Conservation (phyloP, 1,140 invertebrate species). For the Monomorium pharaonis region DNA sequence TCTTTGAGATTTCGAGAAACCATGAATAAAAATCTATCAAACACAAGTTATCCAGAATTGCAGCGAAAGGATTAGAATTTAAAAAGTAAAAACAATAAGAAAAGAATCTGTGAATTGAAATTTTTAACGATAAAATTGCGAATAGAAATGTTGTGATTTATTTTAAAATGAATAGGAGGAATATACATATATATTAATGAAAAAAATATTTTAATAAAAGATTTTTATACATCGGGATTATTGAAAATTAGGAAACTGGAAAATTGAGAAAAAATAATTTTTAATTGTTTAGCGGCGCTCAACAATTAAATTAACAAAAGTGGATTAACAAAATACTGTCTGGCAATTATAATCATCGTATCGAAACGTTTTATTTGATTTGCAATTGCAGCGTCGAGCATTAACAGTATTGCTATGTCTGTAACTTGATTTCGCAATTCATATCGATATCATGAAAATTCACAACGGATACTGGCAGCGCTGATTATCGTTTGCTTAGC, state of each 20-base stretch:
- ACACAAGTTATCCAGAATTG: too few relatives aligned
- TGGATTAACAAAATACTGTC: slow-evolving; percentile 24
- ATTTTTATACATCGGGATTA: neutral
- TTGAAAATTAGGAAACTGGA: neutral
- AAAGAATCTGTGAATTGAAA: neutral
- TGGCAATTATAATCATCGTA: slow-evolving; percentile 27
- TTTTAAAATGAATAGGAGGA: neutral
- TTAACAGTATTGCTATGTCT: neutral
- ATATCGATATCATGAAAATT: slow-evolving; percentile 49
- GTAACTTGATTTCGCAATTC: slow-evolving; percentile 32
- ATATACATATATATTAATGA: neutral
- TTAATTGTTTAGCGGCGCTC: neutral
- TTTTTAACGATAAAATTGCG: too few relatives aligned
- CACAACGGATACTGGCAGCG: slow-evolving; percentile 13
- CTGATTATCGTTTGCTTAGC: slow-evolving; percentile 43
- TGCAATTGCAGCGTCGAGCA: slow-evolving; percentile 24
- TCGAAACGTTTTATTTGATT: slow-evolving; percentile 60
- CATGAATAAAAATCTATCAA: too few relatives aligned
- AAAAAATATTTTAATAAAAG: slow-evolving; percentile 15
- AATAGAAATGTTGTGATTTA: neutral
- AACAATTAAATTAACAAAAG: too few relatives aligned
- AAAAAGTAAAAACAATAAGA: neutral
- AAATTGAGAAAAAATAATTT: neutral
- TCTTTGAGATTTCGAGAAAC: too few relatives aligned
- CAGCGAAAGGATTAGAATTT: too few relatives aligned